Evolutionary conservation across 2,797 vertebrate genomes (phyloP).

Genomic region (Saxicola maurus): DNA sequence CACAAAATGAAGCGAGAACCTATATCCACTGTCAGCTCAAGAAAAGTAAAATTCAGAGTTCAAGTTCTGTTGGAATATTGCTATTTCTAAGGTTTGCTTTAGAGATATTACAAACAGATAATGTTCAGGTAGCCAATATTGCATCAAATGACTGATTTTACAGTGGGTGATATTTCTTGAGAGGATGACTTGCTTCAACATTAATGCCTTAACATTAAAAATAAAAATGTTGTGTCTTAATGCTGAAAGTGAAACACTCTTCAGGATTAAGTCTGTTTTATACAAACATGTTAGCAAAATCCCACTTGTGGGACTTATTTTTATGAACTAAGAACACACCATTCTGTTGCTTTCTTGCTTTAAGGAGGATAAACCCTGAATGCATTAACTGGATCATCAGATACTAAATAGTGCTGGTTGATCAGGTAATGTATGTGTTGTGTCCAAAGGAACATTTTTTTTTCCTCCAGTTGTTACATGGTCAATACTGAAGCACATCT

Average conservation of each 20-base stretch:
- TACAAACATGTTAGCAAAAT: neutral
- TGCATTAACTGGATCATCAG: neutral
- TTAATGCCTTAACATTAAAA: neutral
- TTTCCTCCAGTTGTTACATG: neutral
- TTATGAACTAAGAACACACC: neutral
- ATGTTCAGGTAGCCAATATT: neutral
- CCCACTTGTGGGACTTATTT: neutral
- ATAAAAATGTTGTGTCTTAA: neutral
- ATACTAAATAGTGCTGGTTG: neutral
- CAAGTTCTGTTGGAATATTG: conserved; percentile 17
- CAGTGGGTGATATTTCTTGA: neutral
- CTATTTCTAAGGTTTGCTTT: conserved; percentile 11
- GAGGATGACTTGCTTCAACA: neutral
- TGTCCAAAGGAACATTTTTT: neutral
- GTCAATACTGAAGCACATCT: neutral
- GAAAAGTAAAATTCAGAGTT: neutral
- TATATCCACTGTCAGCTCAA: neutral
- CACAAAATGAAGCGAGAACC: conserved; percentile 7
- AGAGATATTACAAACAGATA: neutral
- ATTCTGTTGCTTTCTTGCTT: neutral
- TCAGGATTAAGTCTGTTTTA: neutral
- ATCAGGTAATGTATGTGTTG: neutral
- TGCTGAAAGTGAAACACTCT: conserved; percentile 4
- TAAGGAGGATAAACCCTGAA: neutral
- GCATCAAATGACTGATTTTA: conserved; percentile 14